Evolutionary conservation across 2,888 invertebrate species (phyloP).

Genomic region (Enoplolaimus lenunculus): DNA sequence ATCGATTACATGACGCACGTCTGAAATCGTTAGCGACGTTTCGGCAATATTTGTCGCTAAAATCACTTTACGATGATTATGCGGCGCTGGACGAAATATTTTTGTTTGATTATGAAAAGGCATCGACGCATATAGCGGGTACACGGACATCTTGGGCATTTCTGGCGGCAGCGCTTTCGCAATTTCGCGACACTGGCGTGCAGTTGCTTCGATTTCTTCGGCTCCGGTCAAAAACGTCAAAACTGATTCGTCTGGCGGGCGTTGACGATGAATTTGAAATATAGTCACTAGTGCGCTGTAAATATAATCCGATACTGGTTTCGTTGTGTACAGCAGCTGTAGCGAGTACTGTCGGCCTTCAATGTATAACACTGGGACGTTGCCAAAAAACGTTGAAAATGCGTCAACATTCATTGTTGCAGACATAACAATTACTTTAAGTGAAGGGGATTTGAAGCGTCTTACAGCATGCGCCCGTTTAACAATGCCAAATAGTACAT

Average conservation of each 20-base stretch:
- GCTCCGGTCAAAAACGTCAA: slow-evolving; percentile 60
- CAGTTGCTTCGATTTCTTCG: slow-evolving; percentile 67
- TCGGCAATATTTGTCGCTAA: slow-evolving; percentile 92
- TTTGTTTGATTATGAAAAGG: slow-evolving; percentile 69
- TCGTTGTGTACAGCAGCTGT: slow-evolving; percentile 29
- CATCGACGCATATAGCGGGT: slow-evolving; percentile 78
- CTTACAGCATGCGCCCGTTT: slow-evolving; percentile 24
- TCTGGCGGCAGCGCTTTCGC: slow-evolving; percentile 27
- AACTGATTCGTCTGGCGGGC: slow-evolving; percentile 42
- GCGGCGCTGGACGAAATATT: slow-evolving; percentile 22
- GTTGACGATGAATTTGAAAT: slow-evolving; percentile 43
- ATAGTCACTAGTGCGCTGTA: slow-evolving; percentile 44
- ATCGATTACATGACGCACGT: slow-evolving; percentile 59
- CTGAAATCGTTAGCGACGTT: slow-evolving; percentile 88
- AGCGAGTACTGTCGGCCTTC: slow-evolving; percentile 65
- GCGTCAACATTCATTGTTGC: slow-evolving; percentile 87
- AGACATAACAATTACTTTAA: slow-evolving; percentile 75
- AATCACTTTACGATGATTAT: slow-evolving; percentile 61
- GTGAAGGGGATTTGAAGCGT: slow-evolving; percentile 42
- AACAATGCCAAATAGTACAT: slow-evolving; percentile 64
- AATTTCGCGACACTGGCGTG: slow-evolving; percentile 26
- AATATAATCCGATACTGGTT: slow-evolving; percentile 39
- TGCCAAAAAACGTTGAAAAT: slow-evolving; percentile 72
- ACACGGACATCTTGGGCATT: slow-evolving; percentile 47
- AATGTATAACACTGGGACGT: slow-evolving; percentile 69